Conservation (phyloP, 2,113 vertebrate genomes). For the Rhabdomys dilectus region DNA sequence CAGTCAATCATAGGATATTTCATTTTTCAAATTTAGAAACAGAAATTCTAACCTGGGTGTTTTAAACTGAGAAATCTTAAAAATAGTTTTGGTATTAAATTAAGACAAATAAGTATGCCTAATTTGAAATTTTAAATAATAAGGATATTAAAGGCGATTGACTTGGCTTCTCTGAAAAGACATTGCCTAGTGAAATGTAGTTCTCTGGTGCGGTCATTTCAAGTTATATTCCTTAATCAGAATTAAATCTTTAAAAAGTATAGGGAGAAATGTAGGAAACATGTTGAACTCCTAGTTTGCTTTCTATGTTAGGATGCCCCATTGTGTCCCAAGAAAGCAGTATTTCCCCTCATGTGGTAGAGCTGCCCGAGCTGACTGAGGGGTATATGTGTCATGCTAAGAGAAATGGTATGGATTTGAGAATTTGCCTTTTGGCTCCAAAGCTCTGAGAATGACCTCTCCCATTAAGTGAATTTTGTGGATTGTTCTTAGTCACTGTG, state of each 20-base stretch:
- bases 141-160: neutral
- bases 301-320: constrained; percentile 42
- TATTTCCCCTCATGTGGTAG: neutral
- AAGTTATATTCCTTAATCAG: neutral
- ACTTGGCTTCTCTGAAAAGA: neutral
- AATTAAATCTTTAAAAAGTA: constrained; percentile 29
- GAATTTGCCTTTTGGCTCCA: neutral
- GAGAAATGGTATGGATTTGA: neutral
- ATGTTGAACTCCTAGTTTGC: neutral
- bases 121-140: neutral
- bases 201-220: neutral
- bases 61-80: constrained; percentile 34
- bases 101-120: neutral
- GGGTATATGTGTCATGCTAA: neutral
- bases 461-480: neutral
- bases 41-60: neutral
- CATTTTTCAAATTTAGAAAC: constrained; percentile 40
- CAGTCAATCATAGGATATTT: neutral
- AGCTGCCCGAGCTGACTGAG: neutral
- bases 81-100: constrained; percentile 26
- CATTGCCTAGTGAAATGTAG: neutral
- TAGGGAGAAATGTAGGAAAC: neutral
- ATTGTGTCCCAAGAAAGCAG: neutral
- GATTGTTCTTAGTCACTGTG: constrained; percentile 31
- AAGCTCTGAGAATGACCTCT: neutral